Base-by-base conservation (phyloP, 1,140 invertebrate genomes). In the Cherax quadricarinatus region DNA sequence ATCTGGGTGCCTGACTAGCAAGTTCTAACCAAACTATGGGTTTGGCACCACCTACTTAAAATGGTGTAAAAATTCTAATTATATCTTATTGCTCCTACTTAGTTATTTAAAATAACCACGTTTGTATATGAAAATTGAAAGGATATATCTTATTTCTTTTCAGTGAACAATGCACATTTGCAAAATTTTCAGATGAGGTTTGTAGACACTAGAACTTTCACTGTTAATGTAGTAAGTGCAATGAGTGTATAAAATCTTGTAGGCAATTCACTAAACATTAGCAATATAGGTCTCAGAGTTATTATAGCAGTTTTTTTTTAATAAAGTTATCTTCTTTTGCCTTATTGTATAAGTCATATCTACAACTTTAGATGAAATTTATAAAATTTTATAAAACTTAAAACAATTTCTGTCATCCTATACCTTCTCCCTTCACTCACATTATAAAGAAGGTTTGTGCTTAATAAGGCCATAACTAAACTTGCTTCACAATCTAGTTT, bases 401-500 rank as follows among this genome's bases (percentile, higher is more conserved):
- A 81, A 81, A 81, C 79, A 81, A 21, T 81, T 21, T 48, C 48
- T 80, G 10, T 51, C 79, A 51, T 81, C 14, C 7, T 81, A 49
- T 51, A 81, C 5, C 14, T 66, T 21, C 62, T 18, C 14, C 53
- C 53, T 57, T 57, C 53, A 9, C 53, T 57, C 53, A 57, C 9
- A 66, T 14, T 57, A 24, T 83, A 30, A 7, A 75, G 30, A 41
- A 41, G 24, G 70, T 75, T 75, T 86, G 85, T 86, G 85, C 85
- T 86, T 86, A 73, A 83, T 83, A 83, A 83, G 81, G 81, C 81
- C 81, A 83, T 83, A 83, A 51, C 21, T 57, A 53, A 83, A 83
- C 81, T 10, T 75, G 62, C 21, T 75, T 75, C n/a, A 75, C 5
- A 75, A 30, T 75, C 62, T 7, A 75, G 66, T 21, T 6, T n/a